Conservation (phyloP, 2,888 invertebrate species). For the Anorthoa munda region DNA sequence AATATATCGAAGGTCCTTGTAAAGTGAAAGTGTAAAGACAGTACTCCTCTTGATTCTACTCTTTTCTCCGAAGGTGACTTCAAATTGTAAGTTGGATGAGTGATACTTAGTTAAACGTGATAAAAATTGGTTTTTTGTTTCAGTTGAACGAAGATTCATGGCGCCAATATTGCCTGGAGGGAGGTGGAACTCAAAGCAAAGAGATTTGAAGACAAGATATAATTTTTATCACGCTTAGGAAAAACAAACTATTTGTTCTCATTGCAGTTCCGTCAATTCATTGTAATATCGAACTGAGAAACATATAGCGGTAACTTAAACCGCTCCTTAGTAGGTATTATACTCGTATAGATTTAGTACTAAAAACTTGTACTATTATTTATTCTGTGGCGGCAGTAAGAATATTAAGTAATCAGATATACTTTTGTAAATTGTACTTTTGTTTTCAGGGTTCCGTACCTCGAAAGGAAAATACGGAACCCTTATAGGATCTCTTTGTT, state of each 20-base stretch:
- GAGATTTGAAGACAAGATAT: conserved; percentile 61
- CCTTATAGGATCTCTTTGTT: too few relatives aligned
- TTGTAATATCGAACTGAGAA: not conserved
- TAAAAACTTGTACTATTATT: too few relatives aligned
- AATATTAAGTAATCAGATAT: not conserved
- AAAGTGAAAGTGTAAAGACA: not conserved
- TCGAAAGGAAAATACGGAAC: too few relatives aligned
- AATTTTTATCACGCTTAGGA: conserved; percentile 5
- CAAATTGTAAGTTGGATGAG: not conserved
- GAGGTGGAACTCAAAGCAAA: conserved; percentile 78
- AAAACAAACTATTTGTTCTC: not conserved
- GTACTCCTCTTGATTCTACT: too few relatives aligned
- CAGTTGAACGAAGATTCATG: conserved; percentile 82
- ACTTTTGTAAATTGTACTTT: too few relatives aligned
- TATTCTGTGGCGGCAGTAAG: too few relatives aligned
- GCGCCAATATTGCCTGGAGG: conserved; percentile 76
- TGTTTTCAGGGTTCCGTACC: too few relatives aligned
- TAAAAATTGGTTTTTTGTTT: conserved; percentile 50
- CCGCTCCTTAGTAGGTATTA: too few relatives aligned
- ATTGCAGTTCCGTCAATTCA: not conserved
- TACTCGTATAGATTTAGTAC: too few relatives aligned
- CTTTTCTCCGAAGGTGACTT: not conserved
- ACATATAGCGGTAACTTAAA: too few relatives aligned
- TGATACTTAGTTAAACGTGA: not conserved
- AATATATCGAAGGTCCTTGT: not conserved